phyloP scores from a whole-genome alignment of 1,140 invertebrate species.

The Homalodisca vitripennis region DNA sequence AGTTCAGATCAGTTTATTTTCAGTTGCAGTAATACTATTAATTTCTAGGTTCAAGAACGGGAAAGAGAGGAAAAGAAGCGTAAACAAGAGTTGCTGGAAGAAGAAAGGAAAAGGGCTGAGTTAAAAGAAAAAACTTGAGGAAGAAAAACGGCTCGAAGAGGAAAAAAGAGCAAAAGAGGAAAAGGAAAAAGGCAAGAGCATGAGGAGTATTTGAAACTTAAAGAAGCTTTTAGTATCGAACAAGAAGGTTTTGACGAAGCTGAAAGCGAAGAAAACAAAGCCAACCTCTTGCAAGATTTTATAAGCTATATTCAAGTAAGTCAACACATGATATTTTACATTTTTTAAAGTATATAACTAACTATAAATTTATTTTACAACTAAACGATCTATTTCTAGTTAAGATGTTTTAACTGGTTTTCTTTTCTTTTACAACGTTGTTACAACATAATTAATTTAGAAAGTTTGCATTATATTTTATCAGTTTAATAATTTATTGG shows the following conservation, averaged over 20 bases:
- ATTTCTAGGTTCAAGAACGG: conserved; percentile 59
- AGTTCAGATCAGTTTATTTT: too few species aligned
- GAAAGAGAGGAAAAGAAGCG: conserved; percentile 71
- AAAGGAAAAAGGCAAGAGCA: conserved; percentile 65
- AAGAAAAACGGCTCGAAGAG: conserved; percentile 61
- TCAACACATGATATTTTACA: too few species aligned
- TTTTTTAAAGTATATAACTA: too few species aligned
- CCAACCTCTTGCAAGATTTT: conserved; percentile 74
- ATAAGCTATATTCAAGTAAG: conserved; percentile 48
- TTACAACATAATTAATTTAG: too few species aligned
- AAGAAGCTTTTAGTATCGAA: conserved; percentile 85
- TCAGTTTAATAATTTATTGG: too few species aligned
- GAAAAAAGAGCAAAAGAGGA: conserved; percentile 68
- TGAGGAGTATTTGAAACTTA: conserved; percentile 91
- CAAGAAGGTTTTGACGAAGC: conserved; percentile 84
- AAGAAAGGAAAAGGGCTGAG: conserved; percentile 65
- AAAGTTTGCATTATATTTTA: too few species aligned
- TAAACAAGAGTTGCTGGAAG: conserved; percentile 64
- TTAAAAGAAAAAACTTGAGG: conserved; percentile 63
- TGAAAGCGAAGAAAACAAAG: conserved; percentile 60
- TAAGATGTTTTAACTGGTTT: too few species aligned
- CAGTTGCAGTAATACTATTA: too few species aligned
- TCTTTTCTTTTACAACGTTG: too few species aligned
- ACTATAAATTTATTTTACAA: too few species aligned
- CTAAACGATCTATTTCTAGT: too few species aligned